Base-by-base conservation (phyloP, 2,888 invertebrate species). In the Allophyes oxyacanthae region DNA sequence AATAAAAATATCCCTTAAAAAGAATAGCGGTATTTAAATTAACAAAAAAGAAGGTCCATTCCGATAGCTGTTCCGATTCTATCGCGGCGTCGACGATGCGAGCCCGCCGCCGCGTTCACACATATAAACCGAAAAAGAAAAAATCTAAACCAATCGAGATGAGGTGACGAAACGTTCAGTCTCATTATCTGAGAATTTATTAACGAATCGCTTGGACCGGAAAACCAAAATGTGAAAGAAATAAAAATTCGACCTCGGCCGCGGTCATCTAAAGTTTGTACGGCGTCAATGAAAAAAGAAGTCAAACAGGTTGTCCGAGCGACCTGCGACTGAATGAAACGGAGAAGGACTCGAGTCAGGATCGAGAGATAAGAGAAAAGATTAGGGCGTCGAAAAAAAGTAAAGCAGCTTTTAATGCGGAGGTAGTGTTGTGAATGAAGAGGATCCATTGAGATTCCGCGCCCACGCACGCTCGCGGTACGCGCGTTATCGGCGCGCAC, bases 161-260 rank as follows among this genome's bases (percentile, higher is more conserved):
- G 93, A 94, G 93, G 93, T 94, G 93, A 94, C 92, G 93, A 94
- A 94, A 93, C 93, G 93, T 92, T 94, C 93, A 92, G 92, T 92
- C 92, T 93, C 93, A 93, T 94, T 93, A 94, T 94, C 93, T 92
- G 92, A 90, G 93, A 94, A 94, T 94, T 94, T 94, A 94, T 94
- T 94, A 94, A 94, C 93, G 93, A 94, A 92, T 92, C 92, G 92
- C 72, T 77, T 86, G 86, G 92, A 93, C 93, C 93, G 93, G 93
- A 92, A 93, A 94, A 94, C 93, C 92, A 76, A 94, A 92, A 93
- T 91, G 92, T 91, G 91, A 92, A 93, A 92, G 90, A 93, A 93
- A 93, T 92, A 93, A 93, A 93, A 92, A 92, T 91, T 90, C 92
- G 92, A 92, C 92, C 92, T 92, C 92, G 87, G 89, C 88, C 90